A percentile compares a stretch with the other conserved stretches of the same genome.
Evolutionary conservation across 2,888 invertebrate genomes (phyloP).

Genomic region (Neocrepidodera transversa): DNA sequence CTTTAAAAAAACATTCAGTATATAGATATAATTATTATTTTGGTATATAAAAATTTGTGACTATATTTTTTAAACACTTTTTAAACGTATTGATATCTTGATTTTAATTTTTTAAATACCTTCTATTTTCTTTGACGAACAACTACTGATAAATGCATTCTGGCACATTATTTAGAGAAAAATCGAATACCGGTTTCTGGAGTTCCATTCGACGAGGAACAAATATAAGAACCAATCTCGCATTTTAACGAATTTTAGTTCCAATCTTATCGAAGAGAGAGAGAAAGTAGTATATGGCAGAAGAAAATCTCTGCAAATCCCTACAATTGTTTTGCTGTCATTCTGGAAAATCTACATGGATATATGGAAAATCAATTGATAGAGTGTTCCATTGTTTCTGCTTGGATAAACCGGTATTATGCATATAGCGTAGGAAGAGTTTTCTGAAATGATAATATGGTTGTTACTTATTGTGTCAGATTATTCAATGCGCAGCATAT

Average conservation of each 20-base stretch:
- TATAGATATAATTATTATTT: too few species aligned
- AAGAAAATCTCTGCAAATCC: constrained; percentile 29
- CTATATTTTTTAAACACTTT: too few species aligned
- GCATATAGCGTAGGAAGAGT: neutral
- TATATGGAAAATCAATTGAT: constrained; percentile 34
- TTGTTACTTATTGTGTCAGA: neutral
- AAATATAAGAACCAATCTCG: constrained; percentile 22
- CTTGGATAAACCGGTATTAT: neutral
- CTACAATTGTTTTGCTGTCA: constrained; percentile 43
- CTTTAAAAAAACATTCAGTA: too few species aligned
- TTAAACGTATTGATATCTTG: too few species aligned
- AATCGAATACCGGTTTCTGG: constrained; percentile 9
- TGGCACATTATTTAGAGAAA: neutral
- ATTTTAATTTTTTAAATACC: too few species aligned
- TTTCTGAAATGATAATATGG: too few species aligned
- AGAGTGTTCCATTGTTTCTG: constrained; percentile 20
- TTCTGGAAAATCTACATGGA: constrained; percentile 40
- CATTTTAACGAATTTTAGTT: constrained; percentile 27
- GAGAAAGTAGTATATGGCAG: constrained; percentile 5
- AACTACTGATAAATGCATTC: constrained; percentile 4
- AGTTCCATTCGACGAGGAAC: constrained; percentile 2
- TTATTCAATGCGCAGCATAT: too few species aligned
- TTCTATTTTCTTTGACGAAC: neutral
- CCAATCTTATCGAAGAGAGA: constrained; percentile 11
- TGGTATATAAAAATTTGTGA: too few species aligned